Percentiles rank a stretch among this genome's conserved stretches.
These are phyloP conservation scores for Agrotis ipsilon DNA, from an alignment of 2,888 invertebrate genomes.

Conservation along the genomic window DNA sequence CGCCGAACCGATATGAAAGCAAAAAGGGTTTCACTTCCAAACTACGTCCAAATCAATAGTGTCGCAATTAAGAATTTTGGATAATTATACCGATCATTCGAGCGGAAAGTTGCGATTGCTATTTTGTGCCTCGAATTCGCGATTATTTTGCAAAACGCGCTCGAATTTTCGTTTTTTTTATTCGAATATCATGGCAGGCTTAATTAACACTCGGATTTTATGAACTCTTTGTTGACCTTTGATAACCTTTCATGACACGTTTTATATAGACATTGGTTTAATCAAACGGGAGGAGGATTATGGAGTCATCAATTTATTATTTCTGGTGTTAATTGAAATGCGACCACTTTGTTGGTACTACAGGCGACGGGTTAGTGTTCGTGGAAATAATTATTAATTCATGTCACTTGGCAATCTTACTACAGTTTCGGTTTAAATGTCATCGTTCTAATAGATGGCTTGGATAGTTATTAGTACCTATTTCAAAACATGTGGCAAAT, in stretches of 20 bases:
- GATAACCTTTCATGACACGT: slow-evolving; percentile 30
- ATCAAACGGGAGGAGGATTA: slow-evolving; percentile 38
- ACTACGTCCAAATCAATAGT: slow-evolving; percentile 73
- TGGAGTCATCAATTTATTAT: slow-evolving; percentile 51
- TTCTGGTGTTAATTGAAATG: slow-evolving; percentile 51
- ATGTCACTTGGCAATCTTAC: slow-evolving; percentile 41
- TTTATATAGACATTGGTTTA: slow-evolving; percentile 31
- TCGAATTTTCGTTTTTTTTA: slow-evolving; percentile 42
- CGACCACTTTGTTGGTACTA: slow-evolving; percentile 19
- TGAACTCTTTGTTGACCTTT: slow-evolving; percentile 46
- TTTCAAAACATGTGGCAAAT: slow-evolving; percentile 35
- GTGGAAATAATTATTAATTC: slow-evolving; percentile 45
- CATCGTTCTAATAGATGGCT: slow-evolving; percentile 32
- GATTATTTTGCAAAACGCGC: slow-evolving; percentile 54
- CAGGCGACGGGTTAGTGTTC: slow-evolving; percentile 30
- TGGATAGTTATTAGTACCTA: slow-evolving; percentile 7
- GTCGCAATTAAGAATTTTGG: slow-evolving; percentile 74
- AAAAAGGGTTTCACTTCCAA: slow-evolving; percentile 67
- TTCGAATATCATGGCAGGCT: slow-evolving; percentile 37
- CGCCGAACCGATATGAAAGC: slow-evolving; percentile 30
- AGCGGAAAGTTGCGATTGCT: slow-evolving; percentile 66
- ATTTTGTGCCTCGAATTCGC: slow-evolving; percentile 49
- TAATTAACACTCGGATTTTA: slow-evolving; percentile 59
- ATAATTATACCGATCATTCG: slow-evolving; percentile 73
- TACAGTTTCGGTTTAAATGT: slow-evolving; percentile 32